Conservation (phyloP, 2,888 invertebrate species). For the Acleris holmiana region DNA sequence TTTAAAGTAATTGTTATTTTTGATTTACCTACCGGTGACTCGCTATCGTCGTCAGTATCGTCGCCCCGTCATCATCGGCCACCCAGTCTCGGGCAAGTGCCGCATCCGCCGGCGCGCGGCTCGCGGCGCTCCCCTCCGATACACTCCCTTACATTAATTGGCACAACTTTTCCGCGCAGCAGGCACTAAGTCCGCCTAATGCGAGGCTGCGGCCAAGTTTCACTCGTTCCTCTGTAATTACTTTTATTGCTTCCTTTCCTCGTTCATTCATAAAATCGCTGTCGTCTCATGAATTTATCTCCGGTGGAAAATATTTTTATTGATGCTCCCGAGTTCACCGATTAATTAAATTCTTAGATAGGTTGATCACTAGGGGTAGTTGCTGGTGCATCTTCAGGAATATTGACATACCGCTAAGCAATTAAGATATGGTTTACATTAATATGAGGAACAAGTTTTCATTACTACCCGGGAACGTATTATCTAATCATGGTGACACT, state of each 20-base stretch:
- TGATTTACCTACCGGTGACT: too few species aligned
- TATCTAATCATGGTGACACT: too few species aligned
- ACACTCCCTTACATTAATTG: slow-evolving; percentile 63
- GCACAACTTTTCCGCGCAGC: slow-evolving; percentile 64
- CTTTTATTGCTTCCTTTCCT: slow-evolving; percentile 68
- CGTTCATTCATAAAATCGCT: slow-evolving; percentile 59
- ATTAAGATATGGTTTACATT: neutral
- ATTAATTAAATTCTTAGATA: slow-evolving; percentile 35
- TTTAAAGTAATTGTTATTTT: too few species aligned
- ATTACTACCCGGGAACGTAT: too few species aligned
- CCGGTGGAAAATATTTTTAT: slow-evolving; percentile 39
- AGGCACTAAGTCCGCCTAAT: slow-evolving; percentile 66
- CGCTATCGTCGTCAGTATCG: too few species aligned
- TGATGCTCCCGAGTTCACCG: slow-evolving; percentile 26
- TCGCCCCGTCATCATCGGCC: too few species aligned
- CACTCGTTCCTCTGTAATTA: slow-evolving; percentile 67
- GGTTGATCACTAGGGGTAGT: slow-evolving; percentile 18
- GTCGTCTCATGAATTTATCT: slow-evolving; percentile 49
- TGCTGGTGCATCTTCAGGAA: slow-evolving; percentile 3
- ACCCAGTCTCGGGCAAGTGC: neutral
- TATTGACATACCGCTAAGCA: too few species aligned
- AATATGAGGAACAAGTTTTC: neutral
- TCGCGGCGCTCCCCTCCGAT: slow-evolving; percentile 44
- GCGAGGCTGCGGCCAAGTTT: slow-evolving; percentile 65
- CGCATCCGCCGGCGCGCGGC: slow-evolving; percentile 3